A percentile compares a stretch with the other conserved stretches of the same genome.
These are phyloP conservation scores for Drosophila anomelani DNA, from an alignment of 2,888 invertebrate genomes.

Conservation along the genomic window DNA sequence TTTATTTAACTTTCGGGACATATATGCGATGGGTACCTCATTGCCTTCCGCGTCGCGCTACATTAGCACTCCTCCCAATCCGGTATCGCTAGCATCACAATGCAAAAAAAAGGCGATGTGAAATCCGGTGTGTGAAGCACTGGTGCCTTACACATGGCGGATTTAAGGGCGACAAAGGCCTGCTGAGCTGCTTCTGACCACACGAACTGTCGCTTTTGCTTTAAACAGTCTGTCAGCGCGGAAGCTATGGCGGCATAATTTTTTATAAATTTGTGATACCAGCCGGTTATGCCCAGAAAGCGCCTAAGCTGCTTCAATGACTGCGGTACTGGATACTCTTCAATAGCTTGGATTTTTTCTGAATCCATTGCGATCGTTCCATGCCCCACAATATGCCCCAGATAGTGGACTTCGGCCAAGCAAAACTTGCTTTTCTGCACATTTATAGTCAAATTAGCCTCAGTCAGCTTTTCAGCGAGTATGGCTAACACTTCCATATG, in stretches of 20 bases:
- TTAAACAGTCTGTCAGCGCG: background rate
- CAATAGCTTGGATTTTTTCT: background rate
- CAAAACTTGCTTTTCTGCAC: too few species aligned
- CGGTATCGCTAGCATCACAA: background rate
- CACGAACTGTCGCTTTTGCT: background rate
- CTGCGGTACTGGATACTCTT: background rate
- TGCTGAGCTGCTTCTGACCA: background rate
- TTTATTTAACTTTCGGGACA: background rate
- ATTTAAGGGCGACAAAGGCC: background rate
- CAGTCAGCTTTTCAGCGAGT: background rate
- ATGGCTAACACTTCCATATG: background rate
- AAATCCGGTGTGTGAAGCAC: background rate
- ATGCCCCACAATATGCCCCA: background rate
- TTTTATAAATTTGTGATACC: conserved; percentile 1
- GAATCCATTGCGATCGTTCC: background rate
- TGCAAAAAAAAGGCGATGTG: background rate
- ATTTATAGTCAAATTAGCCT: background rate
- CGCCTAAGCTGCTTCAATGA: background rate
- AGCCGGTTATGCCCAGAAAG: background rate
- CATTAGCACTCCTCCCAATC: background rate
- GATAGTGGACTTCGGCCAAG: too few species aligned
- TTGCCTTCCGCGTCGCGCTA: background rate
- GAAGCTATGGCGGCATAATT: background rate
- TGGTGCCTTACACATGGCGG: background rate
- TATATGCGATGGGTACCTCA: background rate